Evolutionary conservation across 2,113 vertebrate species (phyloP).

Genomic region (Myxocyprinus asiaticus): DNA sequence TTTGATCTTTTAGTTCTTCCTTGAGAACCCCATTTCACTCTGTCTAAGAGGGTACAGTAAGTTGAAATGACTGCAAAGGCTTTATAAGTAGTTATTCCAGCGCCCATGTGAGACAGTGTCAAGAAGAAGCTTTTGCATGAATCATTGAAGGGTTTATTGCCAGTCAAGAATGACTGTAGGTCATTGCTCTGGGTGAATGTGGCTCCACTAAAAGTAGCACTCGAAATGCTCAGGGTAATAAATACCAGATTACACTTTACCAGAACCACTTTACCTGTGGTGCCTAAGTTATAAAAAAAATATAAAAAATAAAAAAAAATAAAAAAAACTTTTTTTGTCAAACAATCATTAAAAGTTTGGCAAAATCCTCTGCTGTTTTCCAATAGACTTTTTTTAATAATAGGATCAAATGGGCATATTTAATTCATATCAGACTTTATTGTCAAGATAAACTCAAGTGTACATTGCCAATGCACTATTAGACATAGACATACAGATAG

Average conservation of each 20-base stretch:
- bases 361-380: too few relatives aligned
- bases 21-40: neutral
- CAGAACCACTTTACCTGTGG: neutral
- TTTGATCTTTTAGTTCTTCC: neutral
- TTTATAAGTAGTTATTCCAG: conserved; percentile 20
- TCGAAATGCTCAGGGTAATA: neutral
- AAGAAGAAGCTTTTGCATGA: conserved; percentile 35
- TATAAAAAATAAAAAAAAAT: too few relatives aligned
- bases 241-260: neutral
- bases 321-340: too few relatives aligned
- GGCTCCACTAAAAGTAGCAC: conserved; percentile 2
- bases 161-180: conserved; percentile 11
- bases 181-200: conserved; percentile 1
- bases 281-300: too few relatives aligned
- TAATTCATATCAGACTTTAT: too few relatives aligned
- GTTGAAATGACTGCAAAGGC: neutral
- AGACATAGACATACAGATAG: too few relatives aligned
- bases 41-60: neutral
- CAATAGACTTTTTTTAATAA: too few relatives aligned
- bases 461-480: too few relatives aligned
- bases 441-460: too few relatives aligned
- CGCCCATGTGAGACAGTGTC: neutral
- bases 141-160: conserved; percentile 15
- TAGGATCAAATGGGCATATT: too few relatives aligned
- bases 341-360: too few relatives aligned